Base-by-base conservation (phyloP, 2,888 invertebrate species). In the Harpalus rubripes region DNA sequence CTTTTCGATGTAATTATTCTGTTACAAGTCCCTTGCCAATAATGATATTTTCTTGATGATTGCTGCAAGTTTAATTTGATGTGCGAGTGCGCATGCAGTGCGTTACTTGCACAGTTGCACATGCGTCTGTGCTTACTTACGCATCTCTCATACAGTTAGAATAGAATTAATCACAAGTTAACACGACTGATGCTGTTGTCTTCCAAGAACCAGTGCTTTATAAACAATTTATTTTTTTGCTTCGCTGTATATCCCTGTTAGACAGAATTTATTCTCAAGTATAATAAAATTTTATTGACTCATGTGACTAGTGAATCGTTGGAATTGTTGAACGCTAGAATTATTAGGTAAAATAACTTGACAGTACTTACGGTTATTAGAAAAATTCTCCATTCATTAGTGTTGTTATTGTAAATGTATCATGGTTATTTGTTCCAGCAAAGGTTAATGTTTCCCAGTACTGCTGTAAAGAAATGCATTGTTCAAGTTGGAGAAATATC, bases 221-320 rank as follows among this genome's bases (percentile, higher is more conserved):
- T 78, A 84, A 84, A 84, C 76, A 78, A 84, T 78, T 76, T 63
- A 41, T 61, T 83, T 84, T 22, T 76, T 59, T 61, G 59, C 58
- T 58, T 26, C 59, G 58, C 58, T 56, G 65, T 32, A 74, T 83
- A 83, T 84, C 78, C 78, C 84, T 84, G 84, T 78, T 84, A 84
- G 78, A 58, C 52, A 65, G 84, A 85, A 85, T 80, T 85, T 85
- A 85, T 85, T 85, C 85, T 68, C 72, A 56, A 79, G 68, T 85
- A 68, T 85, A 22, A 85, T 85, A 85, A 85, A 85, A 85, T 85
- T 85, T 85, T 85, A 85, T 85, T 80, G 68, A 32, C 72, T 58
- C 85, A 85, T 58, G 80, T 80, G 79, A 80, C 85, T 79, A 52
- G 44, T 72, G 85, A 79, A 85, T 85, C 41, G 85, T 59, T 85